These are phyloP conservation scores for Bombyx huttoni DNA, from an alignment of 2,888 invertebrate genomes.

Conservation along the genomic window DNA sequence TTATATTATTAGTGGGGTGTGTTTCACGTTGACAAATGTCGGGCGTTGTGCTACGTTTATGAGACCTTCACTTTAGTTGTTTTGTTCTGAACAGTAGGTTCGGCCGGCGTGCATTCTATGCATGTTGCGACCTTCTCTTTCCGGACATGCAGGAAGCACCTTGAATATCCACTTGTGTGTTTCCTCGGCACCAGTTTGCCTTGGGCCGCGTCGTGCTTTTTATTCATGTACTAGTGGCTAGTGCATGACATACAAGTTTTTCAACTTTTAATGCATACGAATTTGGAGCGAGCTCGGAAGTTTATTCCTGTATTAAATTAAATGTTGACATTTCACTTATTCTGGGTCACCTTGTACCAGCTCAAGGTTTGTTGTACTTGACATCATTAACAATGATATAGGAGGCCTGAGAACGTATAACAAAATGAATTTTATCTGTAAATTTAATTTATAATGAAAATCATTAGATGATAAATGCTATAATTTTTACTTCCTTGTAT, in stretches of 20 bases:
- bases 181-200: conserved; percentile 61
- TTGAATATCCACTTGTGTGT: conserved; percentile 61
- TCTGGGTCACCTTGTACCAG: conserved; percentile 60
- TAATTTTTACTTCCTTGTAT: conserved; percentile 21
- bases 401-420: conserved; percentile 26
- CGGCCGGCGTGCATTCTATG: conserved; percentile 51
- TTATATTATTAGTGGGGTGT: conserved; percentile 29
- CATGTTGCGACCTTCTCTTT: conserved; percentile 67
- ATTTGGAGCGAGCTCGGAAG: conserved; percentile 30
- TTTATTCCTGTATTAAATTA: conserved; percentile 45
- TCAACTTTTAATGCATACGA: conserved; percentile 35
- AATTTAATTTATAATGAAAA: conserved; percentile 32
- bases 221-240: conserved; percentile 30
- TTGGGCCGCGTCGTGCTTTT: conserved; percentile 55
- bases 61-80: conserved; percentile 60
- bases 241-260: conserved; percentile 42
- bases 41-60: conserved; percentile 27
- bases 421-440: conserved; percentile 40
- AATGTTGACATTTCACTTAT: conserved; percentile 62
- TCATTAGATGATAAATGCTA: conserved; percentile 15
- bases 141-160: conserved; percentile 71
- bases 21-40: conserved; percentile 49
- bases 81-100: conserved; percentile 29
- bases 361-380: conserved; percentile 59
- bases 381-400: conserved; percentile 46